phyloP scores from a whole-genome alignment of 2,888 invertebrate genomes.

The Microctonus hyperodae region DNA sequence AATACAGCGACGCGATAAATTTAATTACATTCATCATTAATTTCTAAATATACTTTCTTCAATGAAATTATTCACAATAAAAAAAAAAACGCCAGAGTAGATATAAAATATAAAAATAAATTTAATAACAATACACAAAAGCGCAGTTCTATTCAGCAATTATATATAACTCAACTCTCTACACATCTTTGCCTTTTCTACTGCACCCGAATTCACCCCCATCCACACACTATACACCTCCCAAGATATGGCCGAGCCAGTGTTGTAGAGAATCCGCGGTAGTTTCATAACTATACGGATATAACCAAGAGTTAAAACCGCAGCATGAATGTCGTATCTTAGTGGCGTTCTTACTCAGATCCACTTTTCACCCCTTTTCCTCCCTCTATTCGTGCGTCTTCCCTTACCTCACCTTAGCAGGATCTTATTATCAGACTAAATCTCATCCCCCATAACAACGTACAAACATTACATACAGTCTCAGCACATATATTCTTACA shows the following conservation, averaged over 20 bases:
- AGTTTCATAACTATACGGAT: slow-evolving; percentile 59
- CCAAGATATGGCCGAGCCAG: slow-evolving; percentile 4
- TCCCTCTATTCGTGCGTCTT: slow-evolving; percentile 38
- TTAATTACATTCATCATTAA: background rate
- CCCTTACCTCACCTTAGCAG: slow-evolving; percentile 37
- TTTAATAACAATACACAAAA: no score
- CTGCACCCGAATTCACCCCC: background rate
- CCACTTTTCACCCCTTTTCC: slow-evolving; percentile 32
- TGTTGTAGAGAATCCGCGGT: slow-evolving; percentile 43
- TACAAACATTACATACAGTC: slow-evolving; percentile 40
- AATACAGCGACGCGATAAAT: background rate
- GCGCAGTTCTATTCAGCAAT: background rate
- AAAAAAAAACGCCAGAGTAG: background rate
- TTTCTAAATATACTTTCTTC: no score
- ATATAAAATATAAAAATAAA: background rate
- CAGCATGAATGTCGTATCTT: slow-evolving; percentile 62
- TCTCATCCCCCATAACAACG: slow-evolving; percentile 55
- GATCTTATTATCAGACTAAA: slow-evolving; percentile 61
- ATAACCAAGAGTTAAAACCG: slow-evolving; percentile 63
- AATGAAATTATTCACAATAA: background rate
- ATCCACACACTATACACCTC: background rate
- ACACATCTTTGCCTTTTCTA: background rate
- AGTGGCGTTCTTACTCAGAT: slow-evolving; percentile 42
- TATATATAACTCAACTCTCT: background rate
- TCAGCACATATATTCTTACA: background rate